phyloP scores from a whole-genome alignment of 2,113 vertebrate species.

The Mesocricetus auratus region DNA sequence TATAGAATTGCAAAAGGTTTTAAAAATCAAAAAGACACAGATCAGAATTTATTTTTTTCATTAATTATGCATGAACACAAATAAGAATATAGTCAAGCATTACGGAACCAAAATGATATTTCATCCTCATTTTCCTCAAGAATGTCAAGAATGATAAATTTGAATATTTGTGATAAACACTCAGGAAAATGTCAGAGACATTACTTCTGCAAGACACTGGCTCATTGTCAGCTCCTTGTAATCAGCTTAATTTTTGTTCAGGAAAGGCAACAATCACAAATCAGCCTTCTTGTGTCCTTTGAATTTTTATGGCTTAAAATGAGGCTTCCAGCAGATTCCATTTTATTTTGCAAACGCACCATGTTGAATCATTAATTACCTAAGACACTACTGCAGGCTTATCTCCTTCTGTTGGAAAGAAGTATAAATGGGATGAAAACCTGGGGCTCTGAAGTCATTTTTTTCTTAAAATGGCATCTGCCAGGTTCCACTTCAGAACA shows the following conservation, averaged over 20 bases:
- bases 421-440: slow-evolving; percentile 79
- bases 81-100: slow-evolving; percentile 53
- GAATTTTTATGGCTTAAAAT: slow-evolving; percentile 86
- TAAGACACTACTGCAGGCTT: slow-evolving; percentile 79
- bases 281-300: slow-evolving; percentile 83
- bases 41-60: slow-evolving; percentile 59
- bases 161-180: slow-evolving; percentile 82
- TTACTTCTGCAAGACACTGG: slow-evolving; percentile 76
- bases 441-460: slow-evolving; percentile 76
- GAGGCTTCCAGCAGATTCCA: slow-evolving; percentile 84
- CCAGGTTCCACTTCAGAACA: slow-evolving; percentile 83
- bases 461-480: slow-evolving; percentile 85
- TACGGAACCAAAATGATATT: slow-evolving; percentile 74
- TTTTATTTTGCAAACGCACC: slow-evolving; percentile 80
- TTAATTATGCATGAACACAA: slow-evolving; percentile 63
- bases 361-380: slow-evolving; percentile 87
- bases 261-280: slow-evolving; percentile 84
- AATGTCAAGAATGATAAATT: slow-evolving; percentile 75
- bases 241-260: slow-evolving; percentile 85
- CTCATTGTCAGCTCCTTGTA: slow-evolving; percentile 81
- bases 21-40: slow-evolving; percentile 40
- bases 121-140: slow-evolving; percentile 77
- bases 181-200: slow-evolving; percentile 80
- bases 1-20: background rate
- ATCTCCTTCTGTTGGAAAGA: slow-evolving; percentile 73